Evolutionary conservation across 2,113 vertebrate genomes (phyloP).

Genomic region (Motacilla tschutschensis): DNA sequence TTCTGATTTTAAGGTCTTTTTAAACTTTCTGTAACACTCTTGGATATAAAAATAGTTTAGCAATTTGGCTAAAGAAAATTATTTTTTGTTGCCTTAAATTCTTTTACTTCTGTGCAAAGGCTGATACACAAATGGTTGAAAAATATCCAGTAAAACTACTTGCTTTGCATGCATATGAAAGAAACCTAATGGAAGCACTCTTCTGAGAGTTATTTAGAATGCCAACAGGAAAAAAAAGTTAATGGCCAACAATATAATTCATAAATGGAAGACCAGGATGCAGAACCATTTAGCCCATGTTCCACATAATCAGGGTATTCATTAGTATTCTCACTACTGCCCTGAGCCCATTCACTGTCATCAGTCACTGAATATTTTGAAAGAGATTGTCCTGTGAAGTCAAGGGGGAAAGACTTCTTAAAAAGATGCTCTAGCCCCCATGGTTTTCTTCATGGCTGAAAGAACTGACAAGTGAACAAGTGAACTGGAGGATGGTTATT

Average conservation of each 20-base stretch:
- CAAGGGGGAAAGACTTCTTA: not conserved
- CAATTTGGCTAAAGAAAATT: not conserved
- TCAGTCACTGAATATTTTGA: not conserved
- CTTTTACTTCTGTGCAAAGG: not conserved
- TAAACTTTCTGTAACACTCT: not conserved
- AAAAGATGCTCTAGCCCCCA: not conserved
- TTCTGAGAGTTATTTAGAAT: not conserved
- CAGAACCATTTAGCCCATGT: not conserved
- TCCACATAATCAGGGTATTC: not conserved
- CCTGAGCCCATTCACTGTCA: not conserved
- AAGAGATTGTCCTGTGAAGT: not conserved
- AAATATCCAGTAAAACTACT: not conserved
- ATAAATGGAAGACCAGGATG: not conserved
- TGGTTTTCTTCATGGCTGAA: not conserved
- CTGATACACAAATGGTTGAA: not conserved
- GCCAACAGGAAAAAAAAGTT: not conserved
- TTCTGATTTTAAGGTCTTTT: not conserved
- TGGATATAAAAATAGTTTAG: not conserved
- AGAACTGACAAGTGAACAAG: not conserved
- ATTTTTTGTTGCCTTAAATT: not conserved
- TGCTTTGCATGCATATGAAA: not conserved
- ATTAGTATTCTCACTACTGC: not conserved
- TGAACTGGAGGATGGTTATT: not conserved
- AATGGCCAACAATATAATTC: not conserved
- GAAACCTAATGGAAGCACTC: not conserved